phyloP scores from a whole-genome alignment of 2,888 invertebrate species.

The Epinotia nisella region DNA sequence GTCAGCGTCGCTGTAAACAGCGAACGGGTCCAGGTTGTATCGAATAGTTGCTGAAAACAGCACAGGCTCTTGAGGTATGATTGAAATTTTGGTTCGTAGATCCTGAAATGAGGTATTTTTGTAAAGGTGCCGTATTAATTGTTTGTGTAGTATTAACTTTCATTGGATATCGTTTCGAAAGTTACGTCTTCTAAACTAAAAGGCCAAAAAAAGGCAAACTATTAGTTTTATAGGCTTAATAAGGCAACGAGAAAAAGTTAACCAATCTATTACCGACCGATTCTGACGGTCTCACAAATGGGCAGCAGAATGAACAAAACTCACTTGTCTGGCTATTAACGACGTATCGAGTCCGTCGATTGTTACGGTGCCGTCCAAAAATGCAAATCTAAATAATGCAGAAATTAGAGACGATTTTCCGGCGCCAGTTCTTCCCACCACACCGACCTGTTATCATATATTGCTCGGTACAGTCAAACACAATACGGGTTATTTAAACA shows the following conservation, averaged over 20 bases:
- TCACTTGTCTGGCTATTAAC: conserved; percentile 82
- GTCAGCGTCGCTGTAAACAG: conserved; percentile 84
- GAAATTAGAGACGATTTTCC: conserved; percentile 31
- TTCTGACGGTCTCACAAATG: background rate
- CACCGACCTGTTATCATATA: conserved; percentile 81
- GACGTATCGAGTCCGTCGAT: conserved; percentile 87
- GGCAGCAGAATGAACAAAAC: conserved; percentile 16
- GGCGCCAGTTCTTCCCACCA: conserved; percentile 70
- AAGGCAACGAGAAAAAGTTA: background rate
- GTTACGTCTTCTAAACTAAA: too few relatives aligned
- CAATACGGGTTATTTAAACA: too few relatives aligned
- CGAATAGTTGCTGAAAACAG: conserved; percentile 88
- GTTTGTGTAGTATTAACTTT: too few relatives aligned
- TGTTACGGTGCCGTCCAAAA: conserved; percentile 84
- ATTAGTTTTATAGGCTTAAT: too few relatives aligned
- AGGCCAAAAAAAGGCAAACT: too few relatives aligned
- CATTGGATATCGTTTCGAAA: too few relatives aligned
- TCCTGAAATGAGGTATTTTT: conserved; percentile 62
- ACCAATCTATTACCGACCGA: background rate
- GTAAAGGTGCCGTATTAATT: background rate
- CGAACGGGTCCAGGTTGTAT: conserved; percentile 90
- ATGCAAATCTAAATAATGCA: conserved; percentile 88
- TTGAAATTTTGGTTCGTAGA: conserved; percentile 87
- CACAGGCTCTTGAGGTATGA: conserved; percentile 89
- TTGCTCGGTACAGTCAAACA: background rate